Evolutionary conservation across 2,797 vertebrate species (phyloP), one percentile per base, ranked within the genome.

Genomic region (Gymnocypris eckloni): DNA sequence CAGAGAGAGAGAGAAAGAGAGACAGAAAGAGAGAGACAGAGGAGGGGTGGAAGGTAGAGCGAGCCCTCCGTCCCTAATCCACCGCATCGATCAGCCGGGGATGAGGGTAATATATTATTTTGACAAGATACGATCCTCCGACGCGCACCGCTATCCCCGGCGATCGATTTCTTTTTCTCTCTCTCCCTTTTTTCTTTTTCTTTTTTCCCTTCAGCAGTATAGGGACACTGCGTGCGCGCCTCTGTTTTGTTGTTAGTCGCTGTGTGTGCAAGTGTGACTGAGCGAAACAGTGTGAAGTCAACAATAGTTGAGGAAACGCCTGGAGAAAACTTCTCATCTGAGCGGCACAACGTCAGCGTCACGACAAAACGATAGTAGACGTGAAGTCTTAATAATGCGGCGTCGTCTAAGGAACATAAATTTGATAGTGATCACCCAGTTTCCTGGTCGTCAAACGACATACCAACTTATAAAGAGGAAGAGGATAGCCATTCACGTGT

Each of bases 101-200:
- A 98, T 97, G 97, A 98, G 97, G 97, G 97, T 97, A 97, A 98
- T 98, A 98, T 97, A 98, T 98, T 98, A 98, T 97, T 97, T 97
- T 98, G 97, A 98, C 97, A 98, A 98, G 97, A 98, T 97, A 97
- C 97, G 96, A 97, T 97, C 96, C 97, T 97, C 95, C 96, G 96
- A 95, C 96, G 95, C 95, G 93, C 94, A 96, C 96, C 96, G 96
- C 97, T 96, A 96, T 97, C 97, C 96, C 93, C 94, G 94, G 89
- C 90, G 96, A 98, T 98, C 97, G 97, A 98, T 98, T 96, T 95
- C 95, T 96, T 95, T 94, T 96, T 96, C 94, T 82, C 82, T 82
- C 82, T 91, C 92, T 89, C 91, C 86, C 90, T 93, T 93, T 94
- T 93, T 93, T 87, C 92, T 94, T 93, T 90, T 91, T 91, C 69